These are phyloP conservation scores for Pseudochirops cupreus DNA, from an alignment of 2,797 vertebrate genomes.

Conservation along the genomic window DNA sequence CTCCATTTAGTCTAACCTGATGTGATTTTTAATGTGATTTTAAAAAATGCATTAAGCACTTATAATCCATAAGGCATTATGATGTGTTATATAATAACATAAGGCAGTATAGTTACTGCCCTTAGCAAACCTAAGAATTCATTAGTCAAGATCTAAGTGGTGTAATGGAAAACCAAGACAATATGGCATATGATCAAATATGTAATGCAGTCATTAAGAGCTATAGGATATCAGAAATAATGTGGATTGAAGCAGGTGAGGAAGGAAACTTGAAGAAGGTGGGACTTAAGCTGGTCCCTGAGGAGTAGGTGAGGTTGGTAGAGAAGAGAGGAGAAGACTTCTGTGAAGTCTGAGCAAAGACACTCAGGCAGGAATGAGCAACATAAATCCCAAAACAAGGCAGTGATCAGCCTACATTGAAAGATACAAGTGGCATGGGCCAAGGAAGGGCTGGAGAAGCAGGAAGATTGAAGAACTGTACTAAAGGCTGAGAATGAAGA, in stretches of 20 bases:
- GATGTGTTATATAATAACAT: neutral
- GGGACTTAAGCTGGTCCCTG: neutral
- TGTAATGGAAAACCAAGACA: neutral
- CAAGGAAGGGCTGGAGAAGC: neutral
- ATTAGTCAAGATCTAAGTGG: neutral
- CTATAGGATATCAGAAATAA: neutral
- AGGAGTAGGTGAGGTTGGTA: neutral
- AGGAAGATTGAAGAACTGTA: neutral
- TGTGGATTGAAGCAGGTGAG: neutral
- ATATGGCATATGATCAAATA: slow-evolving; percentile 22
- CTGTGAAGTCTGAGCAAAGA: neutral
- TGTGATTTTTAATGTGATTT: neutral
- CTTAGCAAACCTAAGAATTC: slow-evolving; percentile 1
- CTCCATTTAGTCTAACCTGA: neutral
- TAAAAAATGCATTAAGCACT: neutral
- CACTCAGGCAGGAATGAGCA: neutral
- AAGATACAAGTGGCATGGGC: neutral
- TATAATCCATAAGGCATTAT: neutral
- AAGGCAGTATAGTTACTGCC: neutral
- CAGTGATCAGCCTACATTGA: neutral
- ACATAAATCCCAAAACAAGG: neutral
- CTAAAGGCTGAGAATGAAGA: neutral
- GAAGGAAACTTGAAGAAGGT: neutral
- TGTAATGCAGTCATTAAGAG: neutral
- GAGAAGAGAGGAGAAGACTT: neutral